phyloP scores from a whole-genome alignment of 2,797 vertebrate genomes.

The Mus caroli region DNA sequence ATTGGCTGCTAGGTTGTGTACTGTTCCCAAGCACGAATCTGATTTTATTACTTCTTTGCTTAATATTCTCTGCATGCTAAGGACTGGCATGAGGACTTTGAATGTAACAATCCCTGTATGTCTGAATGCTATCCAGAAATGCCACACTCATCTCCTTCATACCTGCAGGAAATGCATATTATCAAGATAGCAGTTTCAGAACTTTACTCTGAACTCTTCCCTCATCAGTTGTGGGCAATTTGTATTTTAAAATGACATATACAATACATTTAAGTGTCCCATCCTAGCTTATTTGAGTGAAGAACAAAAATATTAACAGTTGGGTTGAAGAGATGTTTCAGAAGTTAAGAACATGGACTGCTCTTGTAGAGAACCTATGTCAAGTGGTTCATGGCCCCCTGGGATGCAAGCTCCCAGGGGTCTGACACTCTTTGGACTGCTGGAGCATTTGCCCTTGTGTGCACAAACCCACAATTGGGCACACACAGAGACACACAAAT shows the following conservation, averaged over 20 bases:
- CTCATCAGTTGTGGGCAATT: constrained; percentile 22
- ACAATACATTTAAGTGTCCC: neutral
- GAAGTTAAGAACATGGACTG: neutral
- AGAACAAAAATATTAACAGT: neutral
- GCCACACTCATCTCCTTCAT: neutral
- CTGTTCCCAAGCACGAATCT: neutral
- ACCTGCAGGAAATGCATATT: neutral
- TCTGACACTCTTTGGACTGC: neutral
- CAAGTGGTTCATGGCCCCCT: neutral
- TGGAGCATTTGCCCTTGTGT: neutral
- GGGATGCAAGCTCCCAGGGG: too few relatives aligned
- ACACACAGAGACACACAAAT: neutral
- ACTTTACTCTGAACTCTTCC: constrained; percentile 6
- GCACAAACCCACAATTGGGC: neutral
- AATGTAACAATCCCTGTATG: neutral
- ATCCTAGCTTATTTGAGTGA: neutral
- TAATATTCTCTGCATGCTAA: neutral
- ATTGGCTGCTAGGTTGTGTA: neutral
- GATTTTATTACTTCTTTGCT: neutral
- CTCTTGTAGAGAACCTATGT: neutral
- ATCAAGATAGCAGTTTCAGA: neutral
- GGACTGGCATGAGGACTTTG: neutral
- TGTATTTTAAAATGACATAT: neutral
- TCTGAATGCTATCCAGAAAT: neutral
- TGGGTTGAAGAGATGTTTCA: neutral